Percentiles rank a stretch among this genome's conserved stretches.
Evolutionary conservation across 2,113 vertebrate genomes (phyloP).

Genomic region (Tor tambroides): DNA sequence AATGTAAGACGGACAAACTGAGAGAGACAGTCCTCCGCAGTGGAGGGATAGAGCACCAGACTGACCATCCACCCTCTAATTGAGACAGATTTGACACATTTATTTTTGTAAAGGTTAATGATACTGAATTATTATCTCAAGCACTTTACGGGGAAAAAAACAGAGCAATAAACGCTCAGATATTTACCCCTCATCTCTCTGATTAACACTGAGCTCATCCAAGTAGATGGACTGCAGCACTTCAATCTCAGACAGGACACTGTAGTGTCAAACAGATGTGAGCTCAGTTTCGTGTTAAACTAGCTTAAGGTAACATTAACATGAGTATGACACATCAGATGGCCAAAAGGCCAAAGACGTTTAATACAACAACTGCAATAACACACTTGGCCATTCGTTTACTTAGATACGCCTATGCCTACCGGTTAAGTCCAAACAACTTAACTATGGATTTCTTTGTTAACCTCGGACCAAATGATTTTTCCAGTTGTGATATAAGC

Average conservation of each 20-base stretch:
- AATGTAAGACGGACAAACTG: slow-evolving; percentile 92
- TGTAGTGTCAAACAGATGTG: slow-evolving; percentile 62
- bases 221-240: slow-evolving; percentile 95
- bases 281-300: not conserved
- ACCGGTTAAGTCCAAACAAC: not conserved
- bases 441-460: not conserved
- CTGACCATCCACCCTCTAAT: slow-evolving; percentile 83
- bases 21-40: slow-evolving; percentile 86
- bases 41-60: slow-evolving; percentile 89
- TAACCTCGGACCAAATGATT: not conserved
- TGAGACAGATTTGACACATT: slow-evolving; percentile 28
- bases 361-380: not conserved
- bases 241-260: slow-evolving; percentile 86
- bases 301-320: not conserved
- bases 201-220: slow-evolving; percentile 84
- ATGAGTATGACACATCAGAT: not conserved
- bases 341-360: not conserved
- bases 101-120: not conserved
- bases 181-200: slow-evolving; percentile 77
- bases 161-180: not conserved
- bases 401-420: not conserved
- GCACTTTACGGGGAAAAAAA: not conserved
- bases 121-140: not conserved
- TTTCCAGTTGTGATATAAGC: no score
- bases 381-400: not conserved